Evolutionary conservation across 2,888 invertebrate genomes (phyloP).

Genomic region (Geotrupes spiniger): DNA sequence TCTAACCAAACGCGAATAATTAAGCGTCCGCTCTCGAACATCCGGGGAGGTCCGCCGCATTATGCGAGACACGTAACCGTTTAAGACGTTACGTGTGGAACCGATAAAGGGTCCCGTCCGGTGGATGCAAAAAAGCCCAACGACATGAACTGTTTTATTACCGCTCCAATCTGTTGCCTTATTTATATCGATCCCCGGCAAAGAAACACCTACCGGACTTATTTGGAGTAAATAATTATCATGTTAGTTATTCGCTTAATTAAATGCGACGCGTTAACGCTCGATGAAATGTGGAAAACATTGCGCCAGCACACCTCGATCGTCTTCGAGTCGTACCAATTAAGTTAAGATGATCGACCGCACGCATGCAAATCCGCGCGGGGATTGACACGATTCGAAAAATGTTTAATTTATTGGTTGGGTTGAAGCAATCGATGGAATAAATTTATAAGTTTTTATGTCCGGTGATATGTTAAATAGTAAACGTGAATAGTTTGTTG

Average conservation of each 20-base stretch:
- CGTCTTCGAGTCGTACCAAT: no score
- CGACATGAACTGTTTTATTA: conserved; percentile 32
- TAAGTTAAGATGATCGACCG: no score
- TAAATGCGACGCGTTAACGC: conserved; percentile 17
- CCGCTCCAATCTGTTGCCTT: conserved; percentile 29
- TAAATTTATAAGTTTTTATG: no score
- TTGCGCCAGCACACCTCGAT: no score
- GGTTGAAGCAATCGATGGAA: no score
- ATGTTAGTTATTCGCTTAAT: conserved; percentile 19
- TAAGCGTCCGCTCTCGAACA: conserved; percentile 15
- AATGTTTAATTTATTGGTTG: no score
- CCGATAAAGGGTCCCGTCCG: conserved; percentile 34
- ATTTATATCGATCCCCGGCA: conserved; percentile 21
- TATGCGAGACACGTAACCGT: conserved; percentile 33
- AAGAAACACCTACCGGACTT: conserved; percentile 24
- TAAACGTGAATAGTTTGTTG: no score
- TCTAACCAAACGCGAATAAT: conserved; percentile 16
- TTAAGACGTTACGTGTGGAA: conserved; percentile 38
- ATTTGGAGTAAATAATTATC: conserved; percentile 34
- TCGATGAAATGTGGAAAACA: conserved; percentile 13
- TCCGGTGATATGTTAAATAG: no score
- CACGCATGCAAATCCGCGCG: no score
- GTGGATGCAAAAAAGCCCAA: conserved; percentile 29
- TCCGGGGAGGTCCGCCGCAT: conserved; percentile 23
- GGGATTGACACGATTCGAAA: no score